phyloP scores from a whole-genome alignment of 2,797 vertebrate genomes.

The Salarias fasciatus region DNA sequence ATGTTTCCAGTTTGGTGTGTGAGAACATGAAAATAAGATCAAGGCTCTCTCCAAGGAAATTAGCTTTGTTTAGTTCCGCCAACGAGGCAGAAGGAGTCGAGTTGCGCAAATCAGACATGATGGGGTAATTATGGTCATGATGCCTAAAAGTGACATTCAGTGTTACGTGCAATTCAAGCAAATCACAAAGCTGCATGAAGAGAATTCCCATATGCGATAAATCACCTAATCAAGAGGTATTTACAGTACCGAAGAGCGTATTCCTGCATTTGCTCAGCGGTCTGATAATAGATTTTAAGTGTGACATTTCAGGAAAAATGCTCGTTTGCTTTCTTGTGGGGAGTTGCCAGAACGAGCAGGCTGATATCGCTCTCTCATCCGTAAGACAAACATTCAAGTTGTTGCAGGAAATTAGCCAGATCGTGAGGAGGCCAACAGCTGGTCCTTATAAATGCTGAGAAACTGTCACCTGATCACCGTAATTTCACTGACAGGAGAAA shows the following conservation, averaged over 20 bases:
- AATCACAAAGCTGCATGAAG: conserved; percentile 7
- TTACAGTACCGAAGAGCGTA: background rate
- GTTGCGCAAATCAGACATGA: conserved; percentile 7
- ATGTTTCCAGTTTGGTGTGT: background rate
- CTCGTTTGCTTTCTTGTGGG: background rate
- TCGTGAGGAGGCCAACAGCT: too few species aligned
- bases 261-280: conserved; percentile 9
- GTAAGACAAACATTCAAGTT: background rate
- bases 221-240: conserved; percentile 15
- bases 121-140: conserved; percentile 11
- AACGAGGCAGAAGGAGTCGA: background rate
- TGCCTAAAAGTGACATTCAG: conserved; percentile 26
- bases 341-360: background rate
- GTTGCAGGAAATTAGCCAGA: too few species aligned
- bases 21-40: conserved; percentile 1
- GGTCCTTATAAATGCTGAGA: too few species aligned
- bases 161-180: background rate
- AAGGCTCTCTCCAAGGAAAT: background rate
- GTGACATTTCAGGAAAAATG: conserved; percentile 6
- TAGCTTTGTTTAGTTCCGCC: background rate
- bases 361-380: background rate
- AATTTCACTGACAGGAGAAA: too few species aligned
- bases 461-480: too few species aligned
- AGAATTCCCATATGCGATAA: background rate
- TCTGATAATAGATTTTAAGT: background rate